Evolutionary conservation across 2,113 vertebrate genomes (phyloP), one percentile per base, ranked within the genome.

Genomic region (Solea solea): DNA sequence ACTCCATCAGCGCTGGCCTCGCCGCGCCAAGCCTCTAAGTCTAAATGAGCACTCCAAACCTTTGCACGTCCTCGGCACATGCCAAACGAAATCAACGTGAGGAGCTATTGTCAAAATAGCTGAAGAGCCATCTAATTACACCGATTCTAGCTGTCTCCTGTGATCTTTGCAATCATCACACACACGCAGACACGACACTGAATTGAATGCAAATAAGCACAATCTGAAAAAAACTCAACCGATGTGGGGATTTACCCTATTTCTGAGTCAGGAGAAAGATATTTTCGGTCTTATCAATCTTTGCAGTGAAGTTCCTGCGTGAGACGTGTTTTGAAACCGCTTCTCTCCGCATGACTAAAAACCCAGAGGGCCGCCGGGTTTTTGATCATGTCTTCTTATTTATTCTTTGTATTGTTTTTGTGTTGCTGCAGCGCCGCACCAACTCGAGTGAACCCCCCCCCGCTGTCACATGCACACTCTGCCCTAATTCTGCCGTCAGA

Each of bases 401-500:
- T 54, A 3, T 27, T 45, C 52, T 14, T 53, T 25, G 7, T 49
- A 61, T 42, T 61, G 64, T 72, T 55, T 58, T 27, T 9, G 55
- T 80, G 64, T 56, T 76, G 5, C 53, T 53, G 51, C 55, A 41
- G 64, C 39, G 69, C 64, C 16, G 53, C 42, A 64, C 80, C 61
- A 76, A 77, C 69, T 76, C 76, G 14, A 50, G 46, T 51, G 74
- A 72, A 49, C 54, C 21, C 54, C 54, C 21, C 54, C 53, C 41
- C 45, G 14, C 55, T 55, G 75, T 73, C 80, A 76, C 53, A 11
- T 59, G 63, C 65, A 62, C 39, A 3, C 50, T 52, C 41, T 76
- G 82, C 42, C 82, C 80, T 75, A 45, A 60, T 75, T 82, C 76
- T 79, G 71, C 69, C 39, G 74, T 75, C 72, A 27, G 72, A 72